Conservation (phyloP, 1,140 invertebrate genomes). For the Ceratoteleas bidentatus region DNA sequence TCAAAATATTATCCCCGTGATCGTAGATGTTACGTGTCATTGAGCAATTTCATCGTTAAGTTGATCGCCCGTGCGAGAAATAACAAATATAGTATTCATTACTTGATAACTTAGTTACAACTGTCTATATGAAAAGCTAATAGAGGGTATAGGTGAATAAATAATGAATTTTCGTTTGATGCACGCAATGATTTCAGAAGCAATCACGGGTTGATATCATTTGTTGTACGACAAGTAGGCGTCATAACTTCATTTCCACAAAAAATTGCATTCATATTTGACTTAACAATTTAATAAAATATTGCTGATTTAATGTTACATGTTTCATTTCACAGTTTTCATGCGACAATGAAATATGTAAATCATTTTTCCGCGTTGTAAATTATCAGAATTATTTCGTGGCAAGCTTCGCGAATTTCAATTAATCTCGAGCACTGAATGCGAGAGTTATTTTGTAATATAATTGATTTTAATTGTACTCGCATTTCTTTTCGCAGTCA, state of each 20-base stretch:
- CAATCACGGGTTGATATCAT: too few species aligned
- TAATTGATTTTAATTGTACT: slow-evolving; percentile 17
- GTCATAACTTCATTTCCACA: not conserved
- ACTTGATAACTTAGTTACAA: slow-evolving; percentile 1
- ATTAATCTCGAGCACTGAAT: slow-evolving; percentile 17
- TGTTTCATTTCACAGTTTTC: slow-evolving; percentile 14
- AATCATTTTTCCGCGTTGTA: slow-evolving; percentile 22
- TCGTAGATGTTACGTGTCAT: too few species aligned
- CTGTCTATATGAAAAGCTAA: not conserved
- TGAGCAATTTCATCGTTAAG: too few species aligned
- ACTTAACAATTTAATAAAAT: slow-evolving; percentile 20
- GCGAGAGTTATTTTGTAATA: slow-evolving; percentile 6
- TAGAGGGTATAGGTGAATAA: not conserved
- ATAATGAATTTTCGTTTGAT: not conserved
- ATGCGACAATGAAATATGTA: slow-evolving; percentile 13
- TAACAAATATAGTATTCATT: slow-evolving; percentile 4
- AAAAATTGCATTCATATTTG: slow-evolving; percentile 2
- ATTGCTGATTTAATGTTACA: not conserved
- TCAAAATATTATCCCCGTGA: too few species aligned
- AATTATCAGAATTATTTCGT: slow-evolving; percentile 1
- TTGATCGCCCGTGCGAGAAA: too few species aligned
- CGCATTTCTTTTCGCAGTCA: not conserved
- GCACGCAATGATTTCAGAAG: too few species aligned
- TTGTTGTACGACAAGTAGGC: not conserved
- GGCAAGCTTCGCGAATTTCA: not conserved